Evolutionary conservation across 2,113 vertebrate species (phyloP).

Genomic region (Burhinus bistriatus): DNA sequence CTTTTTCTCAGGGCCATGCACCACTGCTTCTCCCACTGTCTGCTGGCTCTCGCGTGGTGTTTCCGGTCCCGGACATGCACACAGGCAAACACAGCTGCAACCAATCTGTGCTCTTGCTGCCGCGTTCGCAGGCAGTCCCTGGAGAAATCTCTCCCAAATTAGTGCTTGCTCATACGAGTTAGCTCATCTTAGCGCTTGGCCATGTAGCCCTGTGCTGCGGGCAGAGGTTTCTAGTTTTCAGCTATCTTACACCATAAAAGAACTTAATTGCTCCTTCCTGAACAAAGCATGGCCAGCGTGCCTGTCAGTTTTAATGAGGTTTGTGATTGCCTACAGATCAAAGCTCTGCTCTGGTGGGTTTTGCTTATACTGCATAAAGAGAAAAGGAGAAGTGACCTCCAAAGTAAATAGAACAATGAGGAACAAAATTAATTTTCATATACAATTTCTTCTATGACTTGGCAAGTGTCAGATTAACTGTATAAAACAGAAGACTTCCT

Average conservation of each 20-base stretch:
- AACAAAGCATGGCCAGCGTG: neutral
- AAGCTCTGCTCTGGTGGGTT: neutral
- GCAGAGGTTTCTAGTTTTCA: neutral
- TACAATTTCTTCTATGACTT: slow-evolving; percentile 14
- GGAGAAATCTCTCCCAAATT: slow-evolving; percentile 15
- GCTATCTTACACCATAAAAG: neutral
- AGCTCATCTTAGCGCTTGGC: neutral
- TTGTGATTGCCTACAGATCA: slow-evolving; percentile 19
- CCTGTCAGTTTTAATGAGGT: slow-evolving; percentile 35
- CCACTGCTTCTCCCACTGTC: slow-evolving; percentile 62
- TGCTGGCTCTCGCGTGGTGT: slow-evolving; percentile 50
- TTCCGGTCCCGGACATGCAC: slow-evolving; percentile 42
- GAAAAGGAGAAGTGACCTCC: slow-evolving; percentile 7
- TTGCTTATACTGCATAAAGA: slow-evolving; percentile 7
- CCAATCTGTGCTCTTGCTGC: slow-evolving; percentile 37
- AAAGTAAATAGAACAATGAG: slow-evolving; percentile 8
- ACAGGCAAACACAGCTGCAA: slow-evolving; percentile 62
- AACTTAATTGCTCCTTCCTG: neutral
- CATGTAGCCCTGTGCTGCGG: neutral
- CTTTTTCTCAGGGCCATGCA: slow-evolving; percentile 54
- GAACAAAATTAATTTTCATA: slow-evolving; percentile 39
- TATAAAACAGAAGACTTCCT: neutral
- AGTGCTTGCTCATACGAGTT: neutral
- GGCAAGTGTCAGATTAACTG: neutral
- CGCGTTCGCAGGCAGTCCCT: neutral